Percentiles rank a stretch among this genome's conserved stretches.
Evolutionary conservation across 1,140 invertebrate species (phyloP).

Genomic region (Rhagoletis zephyria): DNA sequence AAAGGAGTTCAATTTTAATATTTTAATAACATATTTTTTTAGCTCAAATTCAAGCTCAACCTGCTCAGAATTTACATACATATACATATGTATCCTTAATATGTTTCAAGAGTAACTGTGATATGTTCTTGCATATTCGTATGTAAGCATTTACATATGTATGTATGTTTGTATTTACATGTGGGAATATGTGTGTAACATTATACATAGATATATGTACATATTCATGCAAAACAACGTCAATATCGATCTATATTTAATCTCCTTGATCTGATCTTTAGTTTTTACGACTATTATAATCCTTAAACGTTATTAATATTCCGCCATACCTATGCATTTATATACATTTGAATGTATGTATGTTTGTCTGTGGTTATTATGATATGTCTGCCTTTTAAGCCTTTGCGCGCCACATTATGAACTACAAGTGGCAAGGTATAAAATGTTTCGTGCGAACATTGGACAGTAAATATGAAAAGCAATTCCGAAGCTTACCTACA

Average conservation of each 20-base stretch:
- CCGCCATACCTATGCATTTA: neutral
- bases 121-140: no score
- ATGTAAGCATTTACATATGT: no score
- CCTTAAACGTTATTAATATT: constrained; percentile 48
- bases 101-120: neutral
- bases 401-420: neutral
- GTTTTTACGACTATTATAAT: constrained; percentile 52
- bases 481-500: neutral
- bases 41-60: neutral
- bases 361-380: neutral
- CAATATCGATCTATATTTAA: constrained; percentile 42
- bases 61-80: neutral
- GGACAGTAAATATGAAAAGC: constrained; percentile 31
- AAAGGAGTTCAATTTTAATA: neutral
- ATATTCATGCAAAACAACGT: neutral
- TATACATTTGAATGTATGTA: neutral
- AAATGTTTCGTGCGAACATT: neutral
- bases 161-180: neutral
- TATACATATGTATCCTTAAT: neutral
- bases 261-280: constrained; percentile 46
- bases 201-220: no score
- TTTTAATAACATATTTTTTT: constrained; percentile 5
- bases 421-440: constrained; percentile 3
- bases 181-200: neutral
- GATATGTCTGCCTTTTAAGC: neutral